These are phyloP conservation scores for Hyphantria cunea DNA, from an alignment of 1,140 invertebrate species.

Conservation along the genomic window DNA sequence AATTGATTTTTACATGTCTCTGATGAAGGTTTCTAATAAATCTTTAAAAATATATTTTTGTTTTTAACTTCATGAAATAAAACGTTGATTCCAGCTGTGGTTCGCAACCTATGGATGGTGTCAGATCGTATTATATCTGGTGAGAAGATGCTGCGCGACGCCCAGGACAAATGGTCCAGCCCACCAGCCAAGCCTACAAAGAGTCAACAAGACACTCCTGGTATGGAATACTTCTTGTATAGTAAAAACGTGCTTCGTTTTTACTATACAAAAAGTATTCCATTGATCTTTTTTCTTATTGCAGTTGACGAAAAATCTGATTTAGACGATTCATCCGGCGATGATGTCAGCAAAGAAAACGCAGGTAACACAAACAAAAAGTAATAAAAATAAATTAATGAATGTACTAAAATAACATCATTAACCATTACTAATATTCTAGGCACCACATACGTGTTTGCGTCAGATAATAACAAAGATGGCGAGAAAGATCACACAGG, in stretches of 20 bases:
- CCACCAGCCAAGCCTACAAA: constrained; percentile 36
- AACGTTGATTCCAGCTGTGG: constrained; percentile 47
- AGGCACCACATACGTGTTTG: constrained; percentile 45
- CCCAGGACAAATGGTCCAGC: constrained; percentile 64
- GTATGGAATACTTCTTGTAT: constrained; percentile 26
- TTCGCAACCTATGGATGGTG: constrained; percentile 67
- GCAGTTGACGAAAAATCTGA: constrained; percentile 64
- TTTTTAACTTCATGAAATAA: no score
- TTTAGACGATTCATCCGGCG: constrained; percentile 52
- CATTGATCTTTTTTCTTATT: constrained; percentile 31
- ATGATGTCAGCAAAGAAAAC: constrained; percentile 41
- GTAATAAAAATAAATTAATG: no score
- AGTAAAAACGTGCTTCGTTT: background rate
- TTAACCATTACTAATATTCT: constrained; percentile 2
- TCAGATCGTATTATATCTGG: constrained; percentile 66
- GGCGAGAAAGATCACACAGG: constrained; percentile 53
- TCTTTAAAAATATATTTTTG: no score
- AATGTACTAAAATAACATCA: no score
- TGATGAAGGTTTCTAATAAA: no score
- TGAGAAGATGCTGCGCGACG: constrained; percentile 72
- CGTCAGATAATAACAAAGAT: constrained; percentile 49
- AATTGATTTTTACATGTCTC: no score
- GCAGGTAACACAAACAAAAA: constrained; percentile 36
- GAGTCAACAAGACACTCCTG: constrained; percentile 28
- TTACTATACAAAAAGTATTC: background rate